Percentiles rank a stretch among this genome's conserved stretches.
Evolutionary conservation across 2,113 vertebrate genomes (phyloP).

Genomic region (Odontesthes bonariensis): DNA sequence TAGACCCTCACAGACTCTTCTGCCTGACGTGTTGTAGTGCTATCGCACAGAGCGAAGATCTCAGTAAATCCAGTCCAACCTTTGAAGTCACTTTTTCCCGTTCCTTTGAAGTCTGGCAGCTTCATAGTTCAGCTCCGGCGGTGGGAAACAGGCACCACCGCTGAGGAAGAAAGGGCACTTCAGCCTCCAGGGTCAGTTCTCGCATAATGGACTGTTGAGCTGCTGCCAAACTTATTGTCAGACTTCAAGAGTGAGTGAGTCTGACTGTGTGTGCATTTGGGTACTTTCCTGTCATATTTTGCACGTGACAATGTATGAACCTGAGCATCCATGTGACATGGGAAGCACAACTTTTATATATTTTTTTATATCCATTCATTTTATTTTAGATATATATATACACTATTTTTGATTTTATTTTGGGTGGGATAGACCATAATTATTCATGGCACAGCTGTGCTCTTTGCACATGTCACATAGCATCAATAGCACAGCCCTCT

Average conservation of each 20-base stretch:
- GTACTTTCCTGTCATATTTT: slow-evolving; percentile 16
- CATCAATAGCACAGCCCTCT: not conserved
- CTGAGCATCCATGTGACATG: too few relatives aligned
- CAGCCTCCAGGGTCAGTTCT: slow-evolving; percentile 49
- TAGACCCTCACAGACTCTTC: slow-evolving; percentile 38
- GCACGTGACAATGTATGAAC: not conserved
- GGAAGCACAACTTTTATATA: too few relatives aligned
- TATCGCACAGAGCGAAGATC: slow-evolving; percentile 53
- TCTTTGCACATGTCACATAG: not conserved
- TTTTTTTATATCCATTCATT: too few relatives aligned
- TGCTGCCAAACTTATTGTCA: slow-evolving; percentile 51
- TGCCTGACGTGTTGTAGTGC: slow-evolving; percentile 10
- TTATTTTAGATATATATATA: too few relatives aligned
- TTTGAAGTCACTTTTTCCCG: slow-evolving; percentile 64
- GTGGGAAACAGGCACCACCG: slow-evolving; percentile 18
- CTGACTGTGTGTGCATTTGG: not conserved
- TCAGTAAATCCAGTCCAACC: slow-evolving; percentile 61
- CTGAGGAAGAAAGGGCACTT: slow-evolving; percentile 47
- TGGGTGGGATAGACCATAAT: slow-evolving; percentile 2
- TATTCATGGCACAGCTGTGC: slow-evolving; percentile 23
- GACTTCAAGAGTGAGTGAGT: slow-evolving; percentile 13
- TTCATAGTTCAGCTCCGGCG: slow-evolving; percentile 21
- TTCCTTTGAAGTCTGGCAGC: slow-evolving; percentile 45
- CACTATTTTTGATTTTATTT: not conserved
- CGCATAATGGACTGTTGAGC: slow-evolving; percentile 55